Percentiles rank a stretch among this genome's conserved stretches.
Conservation (phyloP, 2,797 vertebrate genomes). For the Falco berigora region DNA sequence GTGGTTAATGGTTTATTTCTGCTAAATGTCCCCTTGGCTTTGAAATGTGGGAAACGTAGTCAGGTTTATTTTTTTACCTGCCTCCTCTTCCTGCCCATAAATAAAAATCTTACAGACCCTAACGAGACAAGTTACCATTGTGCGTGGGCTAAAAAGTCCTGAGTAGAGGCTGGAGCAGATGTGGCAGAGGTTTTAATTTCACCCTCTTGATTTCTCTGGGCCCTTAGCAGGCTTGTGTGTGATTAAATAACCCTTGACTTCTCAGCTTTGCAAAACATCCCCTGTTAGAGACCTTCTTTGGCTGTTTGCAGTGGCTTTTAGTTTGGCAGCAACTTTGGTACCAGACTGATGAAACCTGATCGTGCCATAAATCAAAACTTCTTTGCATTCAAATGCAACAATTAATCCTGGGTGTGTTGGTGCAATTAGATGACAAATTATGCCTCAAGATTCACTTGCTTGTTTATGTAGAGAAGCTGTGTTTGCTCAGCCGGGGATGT, state of each 20-base stretch:
- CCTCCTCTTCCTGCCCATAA: not conserved
- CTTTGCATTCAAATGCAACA: not conserved
- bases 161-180: fast-evolving
- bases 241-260: not conserved
- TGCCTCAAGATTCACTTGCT: constrained; percentile 41
- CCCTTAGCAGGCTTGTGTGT: not conserved
- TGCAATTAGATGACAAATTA: constrained; percentile 53
- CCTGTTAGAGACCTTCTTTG: not conserved
- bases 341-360: not conserved
- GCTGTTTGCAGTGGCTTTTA: not conserved
- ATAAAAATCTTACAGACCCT: not conserved
- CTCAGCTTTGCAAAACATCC: not conserved
- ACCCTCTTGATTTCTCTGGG: not conserved
- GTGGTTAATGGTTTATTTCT: not conserved
- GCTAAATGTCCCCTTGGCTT: not conserved
- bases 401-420: constrained; percentile 26
- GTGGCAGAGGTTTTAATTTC: not conserved
- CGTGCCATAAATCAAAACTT: not conserved
- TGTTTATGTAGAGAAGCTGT: not conserved
- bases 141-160: not conserved
- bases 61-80: not conserved
- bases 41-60: not conserved
- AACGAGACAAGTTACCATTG: not conserved
- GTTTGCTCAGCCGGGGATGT: not conserved
- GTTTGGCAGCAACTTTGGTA: not conserved